These are phyloP conservation scores for Scotopteryx bipunctaria DNA, from an alignment of 2,888 invertebrate genomes.

Conservation along the genomic window DNA sequence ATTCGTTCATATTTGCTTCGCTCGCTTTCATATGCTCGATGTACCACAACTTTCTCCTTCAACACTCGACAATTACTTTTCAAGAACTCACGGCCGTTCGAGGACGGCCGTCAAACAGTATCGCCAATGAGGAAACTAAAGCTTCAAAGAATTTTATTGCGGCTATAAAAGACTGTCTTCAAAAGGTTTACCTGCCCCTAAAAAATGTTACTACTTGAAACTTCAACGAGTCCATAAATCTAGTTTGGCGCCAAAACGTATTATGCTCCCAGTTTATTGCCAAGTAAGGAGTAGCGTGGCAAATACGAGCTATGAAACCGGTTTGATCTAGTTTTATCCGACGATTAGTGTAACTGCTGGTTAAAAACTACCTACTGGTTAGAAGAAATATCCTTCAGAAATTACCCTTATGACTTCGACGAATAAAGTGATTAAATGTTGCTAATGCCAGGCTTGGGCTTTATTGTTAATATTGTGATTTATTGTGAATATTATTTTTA, in stretches of 20 bases:
- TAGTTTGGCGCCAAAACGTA: slow-evolving; percentile 47
- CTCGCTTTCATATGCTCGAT: too few species aligned
- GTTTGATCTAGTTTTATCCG: not conserved
- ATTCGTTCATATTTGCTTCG: too few species aligned
- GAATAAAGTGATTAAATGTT: too few species aligned
- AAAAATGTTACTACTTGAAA: slow-evolving; percentile 49
- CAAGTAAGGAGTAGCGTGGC: slow-evolving; percentile 20
- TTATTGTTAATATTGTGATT: too few species aligned
- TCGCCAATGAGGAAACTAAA: not conserved
- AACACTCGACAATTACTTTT: too few species aligned
- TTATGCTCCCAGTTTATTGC: slow-evolving; percentile 47
- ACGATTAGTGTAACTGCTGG: not conserved
- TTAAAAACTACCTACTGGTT: too few species aligned
- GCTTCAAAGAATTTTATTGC: slow-evolving; percentile 31
- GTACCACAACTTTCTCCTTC: too few species aligned
- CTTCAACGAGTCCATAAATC: slow-evolving; percentile 48
- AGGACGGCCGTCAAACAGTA: not conserved
- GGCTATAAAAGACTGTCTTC: slow-evolving; percentile 33
- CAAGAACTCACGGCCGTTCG: not conserved
- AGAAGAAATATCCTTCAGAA: too few species aligned
- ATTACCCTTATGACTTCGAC: too few species aligned
- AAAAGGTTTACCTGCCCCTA: slow-evolving; percentile 34
- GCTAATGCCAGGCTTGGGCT: too few species aligned
- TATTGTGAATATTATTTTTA: too few species aligned
- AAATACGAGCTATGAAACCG: slow-evolving; percentile 12